Percentiles rank a stretch among this genome's conserved stretches.
These are phyloP conservation scores for Protobothrops mucrosquamatus DNA, from an alignment of 2,113 vertebrate species.

Conservation along the genomic window DNA sequence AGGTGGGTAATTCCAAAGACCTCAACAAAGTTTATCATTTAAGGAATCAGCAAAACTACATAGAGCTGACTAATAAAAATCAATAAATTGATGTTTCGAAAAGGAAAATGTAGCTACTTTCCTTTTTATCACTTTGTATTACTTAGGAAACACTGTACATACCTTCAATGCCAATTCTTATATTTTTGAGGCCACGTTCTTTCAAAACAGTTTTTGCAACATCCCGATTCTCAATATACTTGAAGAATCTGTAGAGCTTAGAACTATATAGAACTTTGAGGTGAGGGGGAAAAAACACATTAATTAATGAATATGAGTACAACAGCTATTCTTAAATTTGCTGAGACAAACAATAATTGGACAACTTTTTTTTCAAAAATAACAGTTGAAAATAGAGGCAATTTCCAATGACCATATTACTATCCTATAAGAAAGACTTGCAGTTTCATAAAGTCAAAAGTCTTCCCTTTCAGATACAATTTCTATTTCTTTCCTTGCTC, in stretches of 20 bases:
- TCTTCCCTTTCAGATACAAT: not conserved
- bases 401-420: not conserved
- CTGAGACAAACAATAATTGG: not conserved
- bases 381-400: not conserved
- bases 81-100: not conserved
- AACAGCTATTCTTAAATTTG: not conserved
- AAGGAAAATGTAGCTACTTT: not conserved
- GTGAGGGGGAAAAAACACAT: not conserved
- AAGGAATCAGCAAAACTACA: not conserved
- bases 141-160: slow-evolving; percentile 18
- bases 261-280: slow-evolving; percentile 79
- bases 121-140: not conserved
- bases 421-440: not conserved
- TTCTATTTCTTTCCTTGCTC: not conserved
- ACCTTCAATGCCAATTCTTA: slow-evolving; percentile 84
- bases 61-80: not conserved
- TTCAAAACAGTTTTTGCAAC: slow-evolving; percentile 80
- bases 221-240: slow-evolving; percentile 81
- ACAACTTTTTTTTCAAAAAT: not conserved
- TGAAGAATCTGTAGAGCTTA: slow-evolving; percentile 84
- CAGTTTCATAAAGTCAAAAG: not conserved
- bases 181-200: slow-evolving; percentile 81
- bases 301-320: slow-evolving; percentile 8
- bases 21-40: not conserved
- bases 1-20: not conserved